Conservation (phyloP, 2,113 vertebrate genomes). For the Poeciliopsis occidentalis region DNA sequence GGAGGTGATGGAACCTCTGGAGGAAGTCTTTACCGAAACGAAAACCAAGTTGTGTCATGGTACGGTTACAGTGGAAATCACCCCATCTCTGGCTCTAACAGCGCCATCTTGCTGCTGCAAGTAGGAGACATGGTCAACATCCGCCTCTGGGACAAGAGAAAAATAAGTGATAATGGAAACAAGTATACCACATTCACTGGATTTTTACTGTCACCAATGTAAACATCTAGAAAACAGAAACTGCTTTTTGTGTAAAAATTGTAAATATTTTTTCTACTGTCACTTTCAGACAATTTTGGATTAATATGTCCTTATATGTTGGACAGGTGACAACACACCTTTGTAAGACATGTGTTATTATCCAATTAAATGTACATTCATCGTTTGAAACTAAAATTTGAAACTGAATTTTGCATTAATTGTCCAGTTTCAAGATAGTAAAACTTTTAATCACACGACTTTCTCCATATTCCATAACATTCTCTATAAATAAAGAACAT, state of each 20-base stretch:
- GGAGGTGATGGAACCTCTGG: accelerated
- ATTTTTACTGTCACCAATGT: conserved; percentile 20
- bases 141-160: accelerated
- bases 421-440: neutral
- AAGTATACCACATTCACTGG: conserved; percentile 11
- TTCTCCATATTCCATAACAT: neutral
- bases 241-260: neutral
- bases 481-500: neutral
- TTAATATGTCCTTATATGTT: neutral
- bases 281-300: too few relatives aligned
- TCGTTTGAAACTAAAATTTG: neutral
- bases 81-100: conserved; percentile 3
- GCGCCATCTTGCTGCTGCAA: conserved; percentile 12
- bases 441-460: neutral
- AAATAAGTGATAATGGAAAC: accelerated
- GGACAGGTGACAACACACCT: neutral
- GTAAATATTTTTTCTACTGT: neutral
- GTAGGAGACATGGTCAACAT: conserved; percentile 24
- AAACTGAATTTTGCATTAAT: neutral
- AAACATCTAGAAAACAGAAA: neutral
- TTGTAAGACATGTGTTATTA: neutral
- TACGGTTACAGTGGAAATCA: accelerated
- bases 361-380: neutral
- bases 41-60: accelerated
- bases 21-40: conserved; percentile 20